These are phyloP conservation scores for Apotomis betuletana DNA, from an alignment of 2,888 invertebrate species.

Conservation along the genomic window DNA sequence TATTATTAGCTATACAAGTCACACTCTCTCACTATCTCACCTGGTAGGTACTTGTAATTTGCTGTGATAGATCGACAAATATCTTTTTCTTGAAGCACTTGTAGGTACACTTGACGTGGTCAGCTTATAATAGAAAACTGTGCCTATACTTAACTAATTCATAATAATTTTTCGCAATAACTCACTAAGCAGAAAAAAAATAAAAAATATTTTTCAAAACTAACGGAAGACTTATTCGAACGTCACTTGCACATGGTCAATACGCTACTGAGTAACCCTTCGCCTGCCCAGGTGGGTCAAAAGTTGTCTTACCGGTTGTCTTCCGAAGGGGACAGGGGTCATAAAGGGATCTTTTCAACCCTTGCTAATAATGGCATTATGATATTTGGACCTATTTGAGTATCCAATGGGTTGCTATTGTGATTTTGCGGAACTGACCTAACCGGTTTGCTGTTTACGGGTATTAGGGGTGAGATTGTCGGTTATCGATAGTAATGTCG, in stretches of 20 bases:
- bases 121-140: no score
- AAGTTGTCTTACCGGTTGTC: constrained; percentile 83
- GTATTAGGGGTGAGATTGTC: constrained; percentile 14
- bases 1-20: no score
- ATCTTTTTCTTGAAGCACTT: not conserved
- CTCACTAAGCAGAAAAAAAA: no score
- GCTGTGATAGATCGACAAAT: not conserved
- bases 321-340: constrained; percentile 70
- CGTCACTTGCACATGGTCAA: constrained; percentile 64
- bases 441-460: constrained; percentile 70
- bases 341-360: constrained; percentile 66
- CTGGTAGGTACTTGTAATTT: no score
- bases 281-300: constrained; percentile 65
- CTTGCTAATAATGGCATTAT: constrained; percentile 75
- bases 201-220: not conserved
- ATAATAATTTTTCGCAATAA: no score
- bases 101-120: not conserved
- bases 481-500: not conserved
- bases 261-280: constrained; percentile 76
- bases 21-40: no score
- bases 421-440: constrained; percentile 79
- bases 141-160: no score
- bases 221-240: constrained; percentile 40
- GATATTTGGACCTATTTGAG: constrained; percentile 83
- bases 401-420: constrained; percentile 79